Evolutionary conservation across 2,888 invertebrate genomes (phyloP).

Genomic region (Perizoma affinitatum): DNA sequence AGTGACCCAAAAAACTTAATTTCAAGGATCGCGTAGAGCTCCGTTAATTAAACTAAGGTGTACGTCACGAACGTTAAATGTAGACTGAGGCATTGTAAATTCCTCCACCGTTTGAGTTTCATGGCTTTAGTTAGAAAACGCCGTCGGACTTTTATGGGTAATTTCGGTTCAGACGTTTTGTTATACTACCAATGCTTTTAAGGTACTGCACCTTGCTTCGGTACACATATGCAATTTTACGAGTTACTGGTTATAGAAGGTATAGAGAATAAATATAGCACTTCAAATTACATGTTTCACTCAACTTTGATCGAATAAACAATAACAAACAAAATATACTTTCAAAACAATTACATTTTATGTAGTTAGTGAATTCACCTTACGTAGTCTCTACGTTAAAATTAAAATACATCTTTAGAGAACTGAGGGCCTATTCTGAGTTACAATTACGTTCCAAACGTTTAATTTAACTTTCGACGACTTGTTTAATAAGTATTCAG

Average conservation of each 20-base stretch:
- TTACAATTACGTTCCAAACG: too few species aligned
- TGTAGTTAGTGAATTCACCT: too few species aligned
- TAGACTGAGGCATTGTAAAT: slow-evolving; percentile 80
- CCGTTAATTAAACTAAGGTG: slow-evolving; percentile 82
- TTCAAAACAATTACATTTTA: too few species aligned
- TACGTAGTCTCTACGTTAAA: too few species aligned
- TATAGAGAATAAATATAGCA: slow-evolving; percentile 43
- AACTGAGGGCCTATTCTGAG: too few species aligned
- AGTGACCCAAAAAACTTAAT: not conserved
- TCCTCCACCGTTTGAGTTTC: slow-evolving; percentile 81
- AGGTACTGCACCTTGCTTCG: slow-evolving; percentile 76
- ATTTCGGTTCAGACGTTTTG: slow-evolving; percentile 85
- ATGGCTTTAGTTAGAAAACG: slow-evolving; percentile 84
- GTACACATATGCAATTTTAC: slow-evolving; percentile 81
- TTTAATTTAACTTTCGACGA: too few species aligned
- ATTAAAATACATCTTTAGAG: too few species aligned
- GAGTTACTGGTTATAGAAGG: slow-evolving; percentile 77
- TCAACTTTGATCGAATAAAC: too few species aligned
- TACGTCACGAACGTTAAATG: slow-evolving; percentile 80
- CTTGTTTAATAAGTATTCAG: too few species aligned
- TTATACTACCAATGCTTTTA: slow-evolving; percentile 85
- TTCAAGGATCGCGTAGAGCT: slow-evolving; percentile 45
- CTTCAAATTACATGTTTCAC: slow-evolving; percentile 1
- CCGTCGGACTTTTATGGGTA: slow-evolving; percentile 83
- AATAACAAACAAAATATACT: too few species aligned